phyloP scores from a whole-genome alignment of 2,113 vertebrate species.

The Gila orcuttii region DNA sequence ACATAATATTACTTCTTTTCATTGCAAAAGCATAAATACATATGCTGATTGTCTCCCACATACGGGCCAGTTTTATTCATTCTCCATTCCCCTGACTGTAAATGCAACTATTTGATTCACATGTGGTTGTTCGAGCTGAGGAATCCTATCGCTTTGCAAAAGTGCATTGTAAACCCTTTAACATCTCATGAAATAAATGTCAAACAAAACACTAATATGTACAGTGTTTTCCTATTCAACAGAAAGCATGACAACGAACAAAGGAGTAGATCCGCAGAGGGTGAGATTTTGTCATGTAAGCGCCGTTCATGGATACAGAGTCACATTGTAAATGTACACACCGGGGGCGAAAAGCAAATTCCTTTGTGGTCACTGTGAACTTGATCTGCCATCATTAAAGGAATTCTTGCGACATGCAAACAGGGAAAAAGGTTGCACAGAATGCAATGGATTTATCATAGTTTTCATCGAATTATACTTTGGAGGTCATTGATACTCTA shows the following conservation, averaged over 20 bases:
- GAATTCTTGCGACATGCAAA: slow-evolving; percentile 45
- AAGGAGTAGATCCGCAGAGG: background rate
- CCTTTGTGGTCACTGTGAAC: slow-evolving; percentile 61
- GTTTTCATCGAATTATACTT: background rate
- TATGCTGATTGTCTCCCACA: background rate
- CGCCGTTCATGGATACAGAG: slow-evolving; percentile 67
- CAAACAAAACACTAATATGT: background rate
- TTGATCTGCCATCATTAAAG: slow-evolving; percentile 56
- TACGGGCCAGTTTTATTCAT: background rate
- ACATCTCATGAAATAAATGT: background rate
- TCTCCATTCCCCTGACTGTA: background rate
- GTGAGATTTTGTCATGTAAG: slow-evolving; percentile 47
- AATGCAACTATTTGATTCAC: background rate
- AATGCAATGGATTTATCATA: background rate
- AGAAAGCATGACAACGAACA: slow-evolving; percentile 12
- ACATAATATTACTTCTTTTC: background rate
- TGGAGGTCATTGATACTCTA: background rate
- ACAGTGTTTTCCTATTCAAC: background rate
- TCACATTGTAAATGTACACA: slow-evolving; percentile 68
- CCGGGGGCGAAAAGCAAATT: slow-evolving; percentile 73
- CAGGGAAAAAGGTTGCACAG: slow-evolving; percentile 36
- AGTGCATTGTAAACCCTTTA: background rate
- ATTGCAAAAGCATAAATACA: background rate
- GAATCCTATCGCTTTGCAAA: slow-evolving; percentile 12
- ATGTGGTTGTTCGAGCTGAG: background rate